A percentile compares a stretch with the other conserved stretches of the same genome.
Evolutionary conservation across 2,113 vertebrate species (phyloP).

Genomic region (Clarias gariepinus): DNA sequence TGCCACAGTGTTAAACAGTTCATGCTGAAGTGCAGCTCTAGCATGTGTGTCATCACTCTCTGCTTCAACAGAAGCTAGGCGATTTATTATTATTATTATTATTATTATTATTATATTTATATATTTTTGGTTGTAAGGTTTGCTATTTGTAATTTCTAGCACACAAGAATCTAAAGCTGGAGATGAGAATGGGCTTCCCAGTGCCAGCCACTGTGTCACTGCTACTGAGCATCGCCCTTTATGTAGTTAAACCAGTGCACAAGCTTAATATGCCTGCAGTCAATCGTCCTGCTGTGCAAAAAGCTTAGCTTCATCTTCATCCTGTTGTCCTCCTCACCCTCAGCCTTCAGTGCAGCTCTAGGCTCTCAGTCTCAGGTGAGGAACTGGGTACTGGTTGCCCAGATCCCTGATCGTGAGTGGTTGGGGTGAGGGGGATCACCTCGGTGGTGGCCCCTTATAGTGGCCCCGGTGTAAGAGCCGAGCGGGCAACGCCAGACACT

Average conservation of each 20-base stretch:
- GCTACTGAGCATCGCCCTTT: not conserved
- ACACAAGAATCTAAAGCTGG: slow-evolving; percentile 12
- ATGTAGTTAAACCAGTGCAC: not conserved
- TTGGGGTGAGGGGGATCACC: slow-evolving; percentile 72
- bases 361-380: slow-evolving; percentile 3
- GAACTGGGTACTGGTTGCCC: slow-evolving; percentile 15
- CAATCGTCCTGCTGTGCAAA: not conserved
- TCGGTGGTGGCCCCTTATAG: slow-evolving; percentile 93
- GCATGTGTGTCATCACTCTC: slow-evolving; percentile 45
- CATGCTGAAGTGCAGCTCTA: slow-evolving; percentile 73
- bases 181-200: not conserved
- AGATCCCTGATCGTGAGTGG: not conserved
- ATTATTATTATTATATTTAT: not conserved
- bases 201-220: not conserved
- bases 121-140: slow-evolving; percentile 10
- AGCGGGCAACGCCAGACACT: slow-evolving; percentile 94
- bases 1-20: slow-evolving; percentile 21
- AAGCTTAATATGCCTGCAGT: not conserved
- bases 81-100: not conserved
- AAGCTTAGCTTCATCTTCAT: slow-evolving; percentile 23
- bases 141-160: not conserved
- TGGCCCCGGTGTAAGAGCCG: slow-evolving; percentile 89
- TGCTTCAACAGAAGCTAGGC: slow-evolving; percentile 12
- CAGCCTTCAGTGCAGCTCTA: slow-evolving; percentile 13
- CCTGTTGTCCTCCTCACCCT: not conserved